phyloP scores from a whole-genome alignment of 2,888 invertebrate species.

The Pycnomerus fuliginosus region DNA sequence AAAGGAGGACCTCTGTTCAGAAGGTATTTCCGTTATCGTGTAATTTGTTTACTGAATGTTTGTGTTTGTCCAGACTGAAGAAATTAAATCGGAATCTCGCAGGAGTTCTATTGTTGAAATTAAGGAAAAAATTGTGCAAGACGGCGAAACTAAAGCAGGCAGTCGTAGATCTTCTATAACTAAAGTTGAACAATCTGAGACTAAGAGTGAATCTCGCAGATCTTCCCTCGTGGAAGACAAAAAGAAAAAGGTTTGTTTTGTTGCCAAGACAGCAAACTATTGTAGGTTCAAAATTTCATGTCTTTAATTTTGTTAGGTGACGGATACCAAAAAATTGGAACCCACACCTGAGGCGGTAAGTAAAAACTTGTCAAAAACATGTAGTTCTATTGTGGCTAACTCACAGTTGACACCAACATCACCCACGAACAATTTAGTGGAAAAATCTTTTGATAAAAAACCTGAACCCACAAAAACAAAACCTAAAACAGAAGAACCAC shows the following conservation, averaged over 20 bases:
- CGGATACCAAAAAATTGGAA: constrained; percentile 40
- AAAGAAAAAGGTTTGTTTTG: constrained; percentile 50
- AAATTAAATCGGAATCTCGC: constrained; percentile 48
- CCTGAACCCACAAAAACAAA: constrained; percentile 40
- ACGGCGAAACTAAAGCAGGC: constrained; percentile 45
- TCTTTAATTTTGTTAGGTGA: constrained; percentile 36
- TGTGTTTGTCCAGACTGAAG: constrained; percentile 43
- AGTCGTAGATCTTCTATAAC: constrained; percentile 50
- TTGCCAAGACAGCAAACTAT: too few relatives aligned
- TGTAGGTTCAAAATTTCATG: too few relatives aligned
- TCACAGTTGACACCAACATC: constrained; percentile 43
- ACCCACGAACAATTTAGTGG: constrained; percentile 50
- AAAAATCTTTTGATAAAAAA: constrained; percentile 51
- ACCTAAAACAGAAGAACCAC: constrained; percentile 8
- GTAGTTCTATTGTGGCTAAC: constrained; percentile 11
- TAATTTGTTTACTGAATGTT: constrained; percentile 22
- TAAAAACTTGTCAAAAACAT: constrained; percentile 12
- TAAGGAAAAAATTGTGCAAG: constrained; percentile 48
- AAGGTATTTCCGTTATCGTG: constrained; percentile 38
- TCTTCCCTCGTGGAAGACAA: constrained; percentile 53
- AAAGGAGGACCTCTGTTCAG: constrained; percentile 48
- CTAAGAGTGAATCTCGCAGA: constrained; percentile 53
- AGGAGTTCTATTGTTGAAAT: constrained; percentile 48
- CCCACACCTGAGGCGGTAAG: constrained; percentile 48
- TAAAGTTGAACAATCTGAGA: constrained; percentile 36